Conservation (phyloP, 2,888 invertebrate genomes). For the Drosophila basisetae region DNA sequence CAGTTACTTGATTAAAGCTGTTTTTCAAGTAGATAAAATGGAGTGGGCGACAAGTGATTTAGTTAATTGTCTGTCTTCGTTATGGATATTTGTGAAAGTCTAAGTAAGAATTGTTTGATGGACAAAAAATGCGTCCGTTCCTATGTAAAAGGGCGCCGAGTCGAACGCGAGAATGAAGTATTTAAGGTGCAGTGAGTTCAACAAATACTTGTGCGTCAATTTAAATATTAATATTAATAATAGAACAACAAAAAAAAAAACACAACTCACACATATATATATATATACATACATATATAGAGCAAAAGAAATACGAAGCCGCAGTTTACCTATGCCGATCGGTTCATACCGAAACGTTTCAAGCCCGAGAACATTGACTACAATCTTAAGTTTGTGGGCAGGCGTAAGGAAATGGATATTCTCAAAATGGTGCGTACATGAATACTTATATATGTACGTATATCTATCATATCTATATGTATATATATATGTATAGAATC, state of each 20-base stretch:
- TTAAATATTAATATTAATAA: not conserved
- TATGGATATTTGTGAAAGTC: constrained; percentile 63
- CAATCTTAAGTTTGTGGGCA: constrained; percentile 64
- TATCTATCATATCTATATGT: not conserved
- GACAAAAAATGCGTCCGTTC: constrained; percentile 36
- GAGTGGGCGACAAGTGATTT: constrained; percentile 2
- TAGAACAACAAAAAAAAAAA: not conserved
- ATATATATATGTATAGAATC: constrained; percentile 12
- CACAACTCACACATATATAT: not conserved
- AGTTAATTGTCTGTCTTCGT: constrained; percentile 43
- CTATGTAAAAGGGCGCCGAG: constrained; percentile 59
- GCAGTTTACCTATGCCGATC: constrained; percentile 71
- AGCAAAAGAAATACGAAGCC: constrained; percentile 12
- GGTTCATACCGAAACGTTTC: constrained; percentile 84
- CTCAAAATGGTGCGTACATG: constrained; percentile 63
- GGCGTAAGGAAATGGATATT: constrained; percentile 65
- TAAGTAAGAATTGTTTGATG: constrained; percentile 34
- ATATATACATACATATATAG: constrained; percentile 21
- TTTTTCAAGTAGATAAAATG: constrained; percentile 1
- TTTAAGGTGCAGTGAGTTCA: constrained; percentile 37
- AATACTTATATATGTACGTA: not conserved
- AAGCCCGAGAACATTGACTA: constrained; percentile 51
- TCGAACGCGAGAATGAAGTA: constrained; percentile 56
- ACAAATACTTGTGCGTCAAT: not conserved
- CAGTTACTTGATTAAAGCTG: constrained; percentile 20